Conservation (phyloP, 2,888 invertebrate genomes). For the Netelia melanura region DNA sequence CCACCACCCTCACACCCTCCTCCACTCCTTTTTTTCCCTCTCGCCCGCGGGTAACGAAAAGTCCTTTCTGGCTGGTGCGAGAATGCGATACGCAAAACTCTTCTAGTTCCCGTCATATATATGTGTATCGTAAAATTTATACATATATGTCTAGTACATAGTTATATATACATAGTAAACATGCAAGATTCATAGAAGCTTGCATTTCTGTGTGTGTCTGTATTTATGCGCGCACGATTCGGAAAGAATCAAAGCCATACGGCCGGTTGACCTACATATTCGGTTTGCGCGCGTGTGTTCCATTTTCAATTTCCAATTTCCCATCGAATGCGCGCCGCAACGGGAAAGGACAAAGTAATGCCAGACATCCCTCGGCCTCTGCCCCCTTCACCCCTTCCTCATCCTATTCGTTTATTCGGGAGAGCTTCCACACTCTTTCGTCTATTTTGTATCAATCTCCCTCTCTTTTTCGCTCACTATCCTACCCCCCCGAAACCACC, state of each 20-base stretch:
- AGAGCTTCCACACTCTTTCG: conserved; percentile 33
- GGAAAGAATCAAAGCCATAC: conserved; percentile 55
- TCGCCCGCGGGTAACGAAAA: conserved; percentile 27
- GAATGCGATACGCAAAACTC: neutral
- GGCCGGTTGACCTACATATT: conserved; percentile 65
- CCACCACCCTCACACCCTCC: neutral
- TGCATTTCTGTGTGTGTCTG: neutral
- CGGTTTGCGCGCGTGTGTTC: conserved; percentile 60
- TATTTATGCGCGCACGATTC: conserved; percentile 19
- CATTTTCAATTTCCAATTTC: conserved; percentile 73
- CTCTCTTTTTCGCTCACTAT: neutral
- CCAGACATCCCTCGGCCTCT: conserved; percentile 21
- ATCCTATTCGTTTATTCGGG: conserved; percentile 41
- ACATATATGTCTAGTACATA: conserved; percentile 5
- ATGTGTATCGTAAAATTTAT: conserved; percentile 12
- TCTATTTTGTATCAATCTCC: neutral
- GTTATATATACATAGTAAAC: neutral
- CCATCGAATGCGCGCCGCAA: conserved; percentile 63
- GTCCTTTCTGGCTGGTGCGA: conserved; percentile 48
- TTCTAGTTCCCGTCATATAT: conserved; percentile 9
- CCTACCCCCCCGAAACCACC: conserved; percentile 15
- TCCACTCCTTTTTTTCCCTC: too few species aligned
- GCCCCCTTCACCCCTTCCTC: conserved; percentile 9
- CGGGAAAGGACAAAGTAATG: conserved; percentile 69
- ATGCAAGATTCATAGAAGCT: conserved; percentile 15